Evolutionary conservation across 2,113 vertebrate species (phyloP), one percentile per base, ranked within the genome.

Genomic region (Aegotheles bennettii): DNA sequence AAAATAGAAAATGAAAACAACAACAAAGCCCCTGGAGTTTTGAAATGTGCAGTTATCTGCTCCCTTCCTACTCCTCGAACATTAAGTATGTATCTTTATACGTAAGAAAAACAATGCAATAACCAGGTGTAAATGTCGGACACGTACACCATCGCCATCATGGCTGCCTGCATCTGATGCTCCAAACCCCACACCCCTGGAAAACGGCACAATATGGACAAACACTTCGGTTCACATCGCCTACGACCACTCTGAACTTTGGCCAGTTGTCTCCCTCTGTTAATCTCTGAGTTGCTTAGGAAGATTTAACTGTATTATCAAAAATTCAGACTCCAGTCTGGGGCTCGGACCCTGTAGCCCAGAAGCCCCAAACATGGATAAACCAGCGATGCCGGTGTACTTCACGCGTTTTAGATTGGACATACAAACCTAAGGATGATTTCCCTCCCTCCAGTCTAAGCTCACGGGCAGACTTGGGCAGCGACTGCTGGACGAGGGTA

Each of bases 1-100:
- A 95, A 95, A 96, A 94, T 38, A 92, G 73, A 89, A 75, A 93
- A 86, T 35, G 83, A 93, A 96, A 97, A 94, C 80, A 97, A 90
- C 69, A 89, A 92, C 90, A 90, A 94, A 88, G 91, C 90, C 91
- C 77, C 95, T 96, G 92, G 88, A 96, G 89, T 69, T 90, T 25
- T 68, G 86, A 67, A 92, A 88, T 10, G 26, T 82, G 88, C 73
- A 53, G 65, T 86, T 90, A 76, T 59, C 90, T 76, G 68, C 64
- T 90, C 68, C 56, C 43, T 84, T 68, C 43, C 56, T 91, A 64
- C 48, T 64, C 74, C 61, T 82, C 56, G 70, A 87, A 42, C 18
- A 61, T 74, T 28, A 75, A 87, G 60, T 36, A 87, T 4, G 2
- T 45, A 75, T 91, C 91, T 90, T 82, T 51, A 60, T 19, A 64